phyloP scores from a whole-genome alignment of 2,113 vertebrate genomes.

The Chloropsis hardwickii region DNA sequence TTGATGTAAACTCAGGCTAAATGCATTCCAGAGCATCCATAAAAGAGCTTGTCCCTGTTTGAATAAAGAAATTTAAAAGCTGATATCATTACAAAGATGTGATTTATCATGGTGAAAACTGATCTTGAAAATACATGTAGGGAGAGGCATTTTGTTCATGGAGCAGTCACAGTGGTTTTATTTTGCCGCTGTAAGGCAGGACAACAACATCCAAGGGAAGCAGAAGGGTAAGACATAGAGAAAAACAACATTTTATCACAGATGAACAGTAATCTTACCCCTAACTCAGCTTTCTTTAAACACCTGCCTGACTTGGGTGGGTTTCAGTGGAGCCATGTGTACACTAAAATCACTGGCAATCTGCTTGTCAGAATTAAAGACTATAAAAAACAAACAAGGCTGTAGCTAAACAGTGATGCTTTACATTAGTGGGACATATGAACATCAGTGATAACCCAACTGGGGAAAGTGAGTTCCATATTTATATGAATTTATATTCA shows the following conservation, averaged over 20 bases:
- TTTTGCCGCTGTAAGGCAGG: not conserved
- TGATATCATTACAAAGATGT: not conserved
- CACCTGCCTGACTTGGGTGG: not conserved
- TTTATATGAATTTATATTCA: not conserved
- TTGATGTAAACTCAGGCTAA: not conserved
- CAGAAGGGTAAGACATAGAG: not conserved
- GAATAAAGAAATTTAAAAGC: constrained; percentile 2
- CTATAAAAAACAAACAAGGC: not conserved
- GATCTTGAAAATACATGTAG: not conserved
- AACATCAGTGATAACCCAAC: not conserved
- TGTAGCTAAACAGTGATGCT: not conserved
- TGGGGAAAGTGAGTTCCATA: not conserved
- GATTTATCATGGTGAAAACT: not conserved
- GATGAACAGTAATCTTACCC: not conserved
- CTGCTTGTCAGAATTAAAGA: not conserved
- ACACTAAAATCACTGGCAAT: not conserved
- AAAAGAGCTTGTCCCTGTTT: not conserved
- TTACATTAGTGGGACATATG: not conserved
- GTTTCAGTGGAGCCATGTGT: not conserved
- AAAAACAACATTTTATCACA: not conserved
- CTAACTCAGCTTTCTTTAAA: not conserved
- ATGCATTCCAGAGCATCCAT: not conserved
- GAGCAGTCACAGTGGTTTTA: not conserved
- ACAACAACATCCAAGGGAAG: not conserved
- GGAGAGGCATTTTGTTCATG: not conserved